Evolutionary conservation across 2,113 vertebrate genomes (phyloP).

Genomic region (Microtus richardsoni): DNA sequence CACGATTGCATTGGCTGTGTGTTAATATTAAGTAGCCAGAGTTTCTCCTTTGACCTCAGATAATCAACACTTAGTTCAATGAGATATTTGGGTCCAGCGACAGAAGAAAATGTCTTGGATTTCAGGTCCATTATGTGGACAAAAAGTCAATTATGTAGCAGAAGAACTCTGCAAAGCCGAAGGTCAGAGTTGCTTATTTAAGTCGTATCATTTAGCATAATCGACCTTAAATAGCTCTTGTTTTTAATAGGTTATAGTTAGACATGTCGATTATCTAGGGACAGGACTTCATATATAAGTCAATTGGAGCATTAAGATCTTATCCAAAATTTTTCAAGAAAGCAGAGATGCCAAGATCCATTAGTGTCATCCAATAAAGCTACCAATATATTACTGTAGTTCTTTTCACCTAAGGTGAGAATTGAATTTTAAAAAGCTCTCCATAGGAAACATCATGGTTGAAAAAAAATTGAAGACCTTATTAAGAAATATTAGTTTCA

Average conservation of each 20-base stretch:
- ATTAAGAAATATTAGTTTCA: neutral
- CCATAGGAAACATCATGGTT: neutral
- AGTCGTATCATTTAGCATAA: constrained; percentile 51
- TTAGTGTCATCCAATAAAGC: neutral
- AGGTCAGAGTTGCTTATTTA: constrained; percentile 38
- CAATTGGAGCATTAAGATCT: neutral
- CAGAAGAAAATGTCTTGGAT: constrained; percentile 46
- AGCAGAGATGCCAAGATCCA: neutral
- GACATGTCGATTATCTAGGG: neutral
- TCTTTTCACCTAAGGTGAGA: constrained; percentile 23
- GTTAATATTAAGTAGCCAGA: neutral
- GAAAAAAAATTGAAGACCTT: constrained; percentile 3
- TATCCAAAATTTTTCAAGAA: neutral
- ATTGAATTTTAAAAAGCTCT: neutral
- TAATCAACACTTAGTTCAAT: constrained; percentile 5
- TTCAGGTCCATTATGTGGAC: constrained; percentile 2
- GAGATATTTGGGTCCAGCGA: constrained; percentile 11
- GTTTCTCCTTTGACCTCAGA: neutral
- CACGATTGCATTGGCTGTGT: neutral
- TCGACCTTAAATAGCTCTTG: constrained; percentile 53
- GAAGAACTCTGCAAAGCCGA: constrained; percentile 6
- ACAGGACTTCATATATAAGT: neutral
- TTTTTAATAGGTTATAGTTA: constrained; percentile 1
- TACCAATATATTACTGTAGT: neutral
- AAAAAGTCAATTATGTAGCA: constrained; percentile 55